A percentile compares a stretch with the other conserved stretches of the same genome.
phyloP scores from a whole-genome alignment of 1,140 invertebrate genomes.

The Lordiphosa collinella region DNA sequence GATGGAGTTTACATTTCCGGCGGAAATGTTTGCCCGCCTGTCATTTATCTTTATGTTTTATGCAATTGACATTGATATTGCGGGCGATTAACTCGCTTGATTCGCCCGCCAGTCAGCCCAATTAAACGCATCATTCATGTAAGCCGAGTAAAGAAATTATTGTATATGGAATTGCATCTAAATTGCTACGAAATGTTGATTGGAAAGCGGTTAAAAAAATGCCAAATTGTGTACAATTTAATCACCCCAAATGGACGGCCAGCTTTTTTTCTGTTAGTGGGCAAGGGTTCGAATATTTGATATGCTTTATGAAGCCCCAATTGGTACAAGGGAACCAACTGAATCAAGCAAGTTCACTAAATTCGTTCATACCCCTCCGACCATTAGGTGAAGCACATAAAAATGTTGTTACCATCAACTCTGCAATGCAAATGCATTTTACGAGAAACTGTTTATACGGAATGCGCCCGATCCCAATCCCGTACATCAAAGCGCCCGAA shows the following conservation, averaged over 20 bases:
- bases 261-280: conserved; percentile 27
- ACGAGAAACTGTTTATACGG: conserved; percentile 63
- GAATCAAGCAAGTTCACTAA: too few relatives aligned
- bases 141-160: conserved; percentile 20
- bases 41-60: conserved; percentile 26
- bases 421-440: conserved; percentile 60
- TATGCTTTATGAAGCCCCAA: conserved; percentile 11
- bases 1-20: conserved; percentile 52
- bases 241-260: conserved; percentile 60
- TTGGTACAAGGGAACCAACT: too few relatives aligned
- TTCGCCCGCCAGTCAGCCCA: conserved; percentile 20
- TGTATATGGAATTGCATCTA: conserved; percentile 47
- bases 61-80: conserved; percentile 12
- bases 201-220: conserved; percentile 37
- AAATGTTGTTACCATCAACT: conserved; percentile 54
- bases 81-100: conserved; percentile 1
- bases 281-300: conserved; percentile 11
- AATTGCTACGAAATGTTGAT: conserved; percentile 42
- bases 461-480: conserved; percentile 31
- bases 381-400: conserved; percentile 5
- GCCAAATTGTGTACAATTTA: conserved; percentile 64
- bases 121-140: conserved; percentile 10
- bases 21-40: conserved; percentile 43
- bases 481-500: conserved; percentile 40
- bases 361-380: neutral